A percentile compares a stretch with the other conserved stretches of the same genome.
phyloP scores from a whole-genome alignment of 92 coral and sea anemone genomes.

The Zoanthus sansibaricus region DNA sequence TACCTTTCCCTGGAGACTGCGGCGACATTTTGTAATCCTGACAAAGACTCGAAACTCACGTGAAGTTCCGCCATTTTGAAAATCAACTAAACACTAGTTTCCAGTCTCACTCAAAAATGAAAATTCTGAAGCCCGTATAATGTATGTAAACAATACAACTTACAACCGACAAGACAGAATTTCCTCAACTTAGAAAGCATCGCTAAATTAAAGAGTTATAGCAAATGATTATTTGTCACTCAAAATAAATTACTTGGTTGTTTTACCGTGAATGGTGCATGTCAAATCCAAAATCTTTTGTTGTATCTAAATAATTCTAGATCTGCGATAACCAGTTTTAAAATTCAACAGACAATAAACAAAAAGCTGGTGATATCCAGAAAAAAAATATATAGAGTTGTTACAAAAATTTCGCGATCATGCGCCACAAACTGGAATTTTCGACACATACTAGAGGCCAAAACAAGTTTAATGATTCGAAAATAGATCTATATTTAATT shows the following conservation, averaged over 20 bases:
- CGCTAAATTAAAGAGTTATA: not conserved
- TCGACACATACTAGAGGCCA: not conserved
- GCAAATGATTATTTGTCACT: not conserved
- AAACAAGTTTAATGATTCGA: not conserved
- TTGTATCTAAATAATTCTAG: not conserved
- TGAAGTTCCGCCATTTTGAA: slow-evolving; percentile 89
- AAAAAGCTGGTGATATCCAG: not conserved
- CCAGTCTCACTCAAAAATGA: slow-evolving; percentile 57
- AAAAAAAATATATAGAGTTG: not conserved
- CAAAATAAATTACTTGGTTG: not conserved
- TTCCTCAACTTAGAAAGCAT: not conserved
- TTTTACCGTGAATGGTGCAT: not conserved
- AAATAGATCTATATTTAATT: slow-evolving; percentile 10
- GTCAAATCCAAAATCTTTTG: not conserved
- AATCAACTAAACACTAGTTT: slow-evolving; percentile 50
- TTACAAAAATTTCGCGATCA: not conserved
- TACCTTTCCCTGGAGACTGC: slow-evolving; percentile 74
- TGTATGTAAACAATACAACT: not conserved
- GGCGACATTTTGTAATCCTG: slow-evolving; percentile 80
- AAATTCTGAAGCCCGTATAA: slow-evolving; percentile 33
- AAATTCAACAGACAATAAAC: not conserved
- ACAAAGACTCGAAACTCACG: slow-evolving; percentile 63
- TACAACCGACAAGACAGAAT: not conserved
- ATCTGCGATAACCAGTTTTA: not conserved
- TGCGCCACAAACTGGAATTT: not conserved